These are phyloP conservation scores for Sprattus sprattus DNA, from an alignment of 2,113 vertebrate genomes.

Conservation along the genomic window DNA sequence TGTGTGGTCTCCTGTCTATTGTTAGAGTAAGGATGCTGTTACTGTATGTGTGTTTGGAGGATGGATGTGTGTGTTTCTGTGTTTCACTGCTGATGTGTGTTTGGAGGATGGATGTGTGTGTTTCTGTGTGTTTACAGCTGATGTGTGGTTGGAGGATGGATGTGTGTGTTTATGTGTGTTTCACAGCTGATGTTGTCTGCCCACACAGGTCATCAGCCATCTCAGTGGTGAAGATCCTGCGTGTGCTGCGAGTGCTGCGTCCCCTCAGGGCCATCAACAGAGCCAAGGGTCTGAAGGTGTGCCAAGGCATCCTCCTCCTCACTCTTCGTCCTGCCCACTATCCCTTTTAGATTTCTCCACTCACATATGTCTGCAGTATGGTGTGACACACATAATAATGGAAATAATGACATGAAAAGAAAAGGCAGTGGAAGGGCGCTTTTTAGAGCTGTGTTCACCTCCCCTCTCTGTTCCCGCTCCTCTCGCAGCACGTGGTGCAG, in stretches of 20 bases:
- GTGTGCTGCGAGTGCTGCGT: conserved; percentile 91
- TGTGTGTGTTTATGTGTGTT: not conserved
- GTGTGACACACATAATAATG: too few species aligned
- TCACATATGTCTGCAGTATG: too few species aligned
- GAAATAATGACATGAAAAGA: too few species aligned
- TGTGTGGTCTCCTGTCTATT: too few species aligned
- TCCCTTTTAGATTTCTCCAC: too few species aligned
- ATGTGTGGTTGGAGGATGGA: too few species aligned
- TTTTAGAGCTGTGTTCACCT: not conserved
- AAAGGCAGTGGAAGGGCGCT: not conserved
- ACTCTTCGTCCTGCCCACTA: not conserved
- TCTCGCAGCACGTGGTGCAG: conserved; percentile 90
- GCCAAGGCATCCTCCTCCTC: not conserved
- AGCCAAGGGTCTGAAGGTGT: conserved; percentile 97
- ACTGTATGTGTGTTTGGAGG: too few species aligned
- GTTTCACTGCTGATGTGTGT: not conserved
- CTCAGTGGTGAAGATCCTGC: conserved; percentile 97
- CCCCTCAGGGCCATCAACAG: conserved; percentile 97
- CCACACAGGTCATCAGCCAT: conserved; percentile 87
- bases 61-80: not conserved
- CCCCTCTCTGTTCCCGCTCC: not conserved
- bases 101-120: not conserved
- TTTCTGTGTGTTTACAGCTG: not conserved
- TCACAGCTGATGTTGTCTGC: not conserved
- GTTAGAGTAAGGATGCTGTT: too few species aligned